Base-by-base conservation (phyloP, 1,140 invertebrate genomes). In the Oryctes rhinoceros region DNA sequence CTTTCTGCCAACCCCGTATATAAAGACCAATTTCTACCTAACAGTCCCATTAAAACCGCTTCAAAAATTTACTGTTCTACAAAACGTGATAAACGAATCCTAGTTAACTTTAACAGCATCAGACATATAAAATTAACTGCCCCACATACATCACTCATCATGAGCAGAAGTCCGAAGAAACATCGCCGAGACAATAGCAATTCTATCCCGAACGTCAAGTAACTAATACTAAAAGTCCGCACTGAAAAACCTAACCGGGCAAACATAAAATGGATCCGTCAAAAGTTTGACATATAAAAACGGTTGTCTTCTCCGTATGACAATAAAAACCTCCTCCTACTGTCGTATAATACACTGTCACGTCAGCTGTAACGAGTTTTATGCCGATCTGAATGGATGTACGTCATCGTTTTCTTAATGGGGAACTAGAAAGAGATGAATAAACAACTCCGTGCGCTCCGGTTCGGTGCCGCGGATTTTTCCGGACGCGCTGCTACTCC, bases 211-310 rank as follows among this genome's bases (percentile, higher is more conserved):
- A 59, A 18, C 53, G 18, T 1, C 6, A 30, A 37, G 65, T 71
- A 80, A 80, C 76, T 80, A 76, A 74, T 80, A 76, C 76, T 67
- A 59, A 80, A 80, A 79, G 30, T 71, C 67, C 62, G 74, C 39
- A 53, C 79, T 71, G 74, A 49, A 76, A 80, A 80, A 76, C 71
- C 30, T 30, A 71, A 71, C 71, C 71, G 39, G 24, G 65, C 75
- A 44, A 76, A 81, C 65, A 81, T 81, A 81, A 81, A 81, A 80
- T 78, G 74, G 78, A 81, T 76, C 62, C 79, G 62, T 81, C 82
- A 67, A 81, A 83, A 83, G 65, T 83, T 83, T 78, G 79, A 80
- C 80, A 79, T 81, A 83, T 78, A 83, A 83, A 83, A 83, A 81
- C 81, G 79, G 82, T 83, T 83, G 82, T 83, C 81, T 83, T 81